A percentile compares a stretch with the other conserved stretches of the same genome.
Conservation (phyloP, 2,113 vertebrate genomes). For the Ibidorhyncha struthersii region DNA sequence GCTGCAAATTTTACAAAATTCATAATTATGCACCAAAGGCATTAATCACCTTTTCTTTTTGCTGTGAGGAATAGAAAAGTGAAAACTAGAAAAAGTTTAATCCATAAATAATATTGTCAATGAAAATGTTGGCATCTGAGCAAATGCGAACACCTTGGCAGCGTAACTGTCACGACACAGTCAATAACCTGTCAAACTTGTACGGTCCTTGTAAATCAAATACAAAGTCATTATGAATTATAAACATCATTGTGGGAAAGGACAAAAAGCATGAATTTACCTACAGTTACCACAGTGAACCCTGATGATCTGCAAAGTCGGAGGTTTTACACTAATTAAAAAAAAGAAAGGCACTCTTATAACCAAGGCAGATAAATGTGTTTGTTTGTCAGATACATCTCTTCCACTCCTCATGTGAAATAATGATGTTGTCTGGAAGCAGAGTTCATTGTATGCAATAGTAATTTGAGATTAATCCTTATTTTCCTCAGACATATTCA, state of each 20-base stretch:
- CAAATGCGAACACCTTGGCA: neutral
- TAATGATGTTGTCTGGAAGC: neutral
- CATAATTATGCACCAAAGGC: accelerated
- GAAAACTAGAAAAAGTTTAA: neutral
- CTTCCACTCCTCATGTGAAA: neutral
- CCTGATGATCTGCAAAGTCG: neutral
- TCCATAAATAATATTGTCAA: neutral
- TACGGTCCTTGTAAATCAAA: neutral
- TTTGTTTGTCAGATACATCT: neutral
- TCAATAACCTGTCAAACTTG: neutral
- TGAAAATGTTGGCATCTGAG: neutral
- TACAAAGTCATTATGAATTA: neutral
- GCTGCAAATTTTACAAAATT: neutral
- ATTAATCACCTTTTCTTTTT: neutral
- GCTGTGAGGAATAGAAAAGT: neutral
- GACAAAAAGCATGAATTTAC: neutral
- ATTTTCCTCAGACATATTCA: neutral
- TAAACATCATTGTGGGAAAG: neutral
- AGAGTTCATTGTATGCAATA: neutral
- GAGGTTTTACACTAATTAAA: neutral
- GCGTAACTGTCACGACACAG: neutral
- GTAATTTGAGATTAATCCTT: neutral
- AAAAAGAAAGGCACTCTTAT: neutral
- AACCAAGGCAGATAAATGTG: neutral
- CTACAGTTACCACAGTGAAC: neutral